Percentiles rank a stretch among this genome's conserved stretches.
phyloP scores from a whole-genome alignment of 2,113 vertebrate genomes.

The Pogonocichla stellata region DNA sequence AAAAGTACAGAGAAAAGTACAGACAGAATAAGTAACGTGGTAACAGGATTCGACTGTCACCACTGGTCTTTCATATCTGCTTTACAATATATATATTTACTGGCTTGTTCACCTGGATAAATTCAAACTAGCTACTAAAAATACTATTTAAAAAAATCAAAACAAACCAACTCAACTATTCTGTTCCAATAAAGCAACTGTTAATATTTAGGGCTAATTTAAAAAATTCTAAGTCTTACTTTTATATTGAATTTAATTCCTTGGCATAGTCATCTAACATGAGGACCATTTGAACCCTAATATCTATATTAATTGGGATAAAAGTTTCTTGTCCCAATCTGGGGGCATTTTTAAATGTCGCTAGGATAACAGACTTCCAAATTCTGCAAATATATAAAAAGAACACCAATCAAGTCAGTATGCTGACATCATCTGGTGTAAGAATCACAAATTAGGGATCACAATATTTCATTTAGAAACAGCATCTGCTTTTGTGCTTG shows the following conservation, averaged over 20 bases:
- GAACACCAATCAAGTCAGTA: not conserved
- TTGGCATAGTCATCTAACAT: not conserved
- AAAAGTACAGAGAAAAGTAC: not conserved
- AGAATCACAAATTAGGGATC: not conserved
- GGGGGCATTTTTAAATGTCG: not conserved
- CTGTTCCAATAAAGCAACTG: not conserved
- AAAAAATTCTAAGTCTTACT: not conserved
- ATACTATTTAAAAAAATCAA: not conserved
- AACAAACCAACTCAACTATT: not conserved
- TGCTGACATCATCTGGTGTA: not conserved
- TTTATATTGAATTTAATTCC: not conserved
- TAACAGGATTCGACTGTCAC: not conserved
- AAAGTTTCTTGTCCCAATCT: not conserved
- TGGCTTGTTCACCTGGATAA: not conserved
- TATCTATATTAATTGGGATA: not conserved
- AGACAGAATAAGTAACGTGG: not conserved
- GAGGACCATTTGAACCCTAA: not conserved
- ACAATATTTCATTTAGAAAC: not conserved
- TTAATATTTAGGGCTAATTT: not conserved
- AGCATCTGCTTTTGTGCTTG: not conserved
- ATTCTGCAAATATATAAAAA: not conserved
- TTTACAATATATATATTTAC: not conserved
- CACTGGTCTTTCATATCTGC: not conserved
- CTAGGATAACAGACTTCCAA: not conserved
- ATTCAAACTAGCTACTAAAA: not conserved